These are phyloP conservation scores for Threskiornis aethiopicus DNA, from an alignment of 2,797 vertebrate genomes.

Conservation along the genomic window DNA sequence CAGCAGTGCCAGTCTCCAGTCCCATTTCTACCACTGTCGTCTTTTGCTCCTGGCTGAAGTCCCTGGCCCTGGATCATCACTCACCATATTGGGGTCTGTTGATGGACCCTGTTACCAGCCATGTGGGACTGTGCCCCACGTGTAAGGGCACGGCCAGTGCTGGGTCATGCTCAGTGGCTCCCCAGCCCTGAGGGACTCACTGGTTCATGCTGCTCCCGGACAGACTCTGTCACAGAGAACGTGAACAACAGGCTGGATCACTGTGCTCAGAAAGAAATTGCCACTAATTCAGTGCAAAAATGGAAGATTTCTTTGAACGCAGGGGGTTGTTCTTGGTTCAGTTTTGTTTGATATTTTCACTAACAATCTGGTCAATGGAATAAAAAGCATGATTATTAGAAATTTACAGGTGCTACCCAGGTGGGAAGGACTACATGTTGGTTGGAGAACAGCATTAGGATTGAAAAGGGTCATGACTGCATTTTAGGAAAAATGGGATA, in stretches of 20 bases:
- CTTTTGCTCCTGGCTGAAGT: not conserved
- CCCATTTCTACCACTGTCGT: rapidly evolving
- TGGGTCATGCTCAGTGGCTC: not conserved
- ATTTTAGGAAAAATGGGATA: not conserved
- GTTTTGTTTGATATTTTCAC: not conserved
- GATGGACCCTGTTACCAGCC: not conserved
- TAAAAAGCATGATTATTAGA: not conserved
- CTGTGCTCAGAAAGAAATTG: not conserved
- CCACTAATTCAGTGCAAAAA: not conserved
- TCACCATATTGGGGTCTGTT: rapidly evolving
- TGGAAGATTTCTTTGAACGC: not conserved
- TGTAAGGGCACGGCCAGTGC: not conserved
- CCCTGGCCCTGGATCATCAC: not conserved
- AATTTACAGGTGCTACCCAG: not conserved
- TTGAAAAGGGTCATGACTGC: not conserved
- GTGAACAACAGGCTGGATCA: not conserved
- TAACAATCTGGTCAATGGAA: not conserved
- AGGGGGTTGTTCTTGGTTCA: not conserved
- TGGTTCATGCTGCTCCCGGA: not conserved
- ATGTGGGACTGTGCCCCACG: not conserved
- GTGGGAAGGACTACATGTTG: not conserved
- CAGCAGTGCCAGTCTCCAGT: not conserved
- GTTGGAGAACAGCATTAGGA: not conserved
- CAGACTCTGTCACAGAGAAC: no score
- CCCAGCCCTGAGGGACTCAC: not conserved